Evolutionary conservation across 1,140 invertebrate species (phyloP).

Genomic region (Scaptomyza graminum): DNA sequence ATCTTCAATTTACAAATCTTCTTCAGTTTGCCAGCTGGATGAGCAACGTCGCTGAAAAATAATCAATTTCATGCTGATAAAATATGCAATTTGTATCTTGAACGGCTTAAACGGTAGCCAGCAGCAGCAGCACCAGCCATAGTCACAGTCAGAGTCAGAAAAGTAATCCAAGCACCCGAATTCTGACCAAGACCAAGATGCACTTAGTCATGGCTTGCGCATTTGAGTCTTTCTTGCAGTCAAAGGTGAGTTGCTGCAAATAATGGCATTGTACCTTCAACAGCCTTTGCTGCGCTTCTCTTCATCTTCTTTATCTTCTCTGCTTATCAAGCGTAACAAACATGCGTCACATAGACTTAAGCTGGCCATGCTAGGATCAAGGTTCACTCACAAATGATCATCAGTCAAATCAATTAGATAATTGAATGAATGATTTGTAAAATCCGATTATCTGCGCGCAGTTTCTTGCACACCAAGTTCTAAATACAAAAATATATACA

Average conservation of each 20-base stretch:
- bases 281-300: slow-evolving; percentile 1
- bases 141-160: slow-evolving; percentile 9
- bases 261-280: slow-evolving; percentile 38
- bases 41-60: slow-evolving; percentile 25
- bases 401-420: slow-evolving; percentile 81
- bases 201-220: slow-evolving; percentile 71
- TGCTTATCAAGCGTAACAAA: slow-evolving; percentile 74
- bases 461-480: slow-evolving; percentile 22
- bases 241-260: slow-evolving; percentile 54
- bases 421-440: slow-evolving; percentile 80
- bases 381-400: slow-evolving; percentile 77
- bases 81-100: slow-evolving; percentile 52
- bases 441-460: slow-evolving; percentile 70
- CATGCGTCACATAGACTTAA: slow-evolving; percentile 72
- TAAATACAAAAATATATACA: neutral
- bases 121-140: slow-evolving; percentile 7
- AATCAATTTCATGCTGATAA: no score
- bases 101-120: slow-evolving; percentile 52
- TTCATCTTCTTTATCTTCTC: slow-evolving; percentile 21
- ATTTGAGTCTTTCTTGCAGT: slow-evolving; percentile 42
- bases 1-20: neutral
- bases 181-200: slow-evolving; percentile 40
- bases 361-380: slow-evolving; percentile 54
- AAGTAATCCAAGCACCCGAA: slow-evolving; percentile 51
- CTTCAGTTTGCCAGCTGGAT: slow-evolving; percentile 10